A percentile compares a stretch with the other conserved stretches of the same genome.
phyloP scores from a whole-genome alignment of 2,888 invertebrate genomes.

The Coleophora flavipennella region DNA sequence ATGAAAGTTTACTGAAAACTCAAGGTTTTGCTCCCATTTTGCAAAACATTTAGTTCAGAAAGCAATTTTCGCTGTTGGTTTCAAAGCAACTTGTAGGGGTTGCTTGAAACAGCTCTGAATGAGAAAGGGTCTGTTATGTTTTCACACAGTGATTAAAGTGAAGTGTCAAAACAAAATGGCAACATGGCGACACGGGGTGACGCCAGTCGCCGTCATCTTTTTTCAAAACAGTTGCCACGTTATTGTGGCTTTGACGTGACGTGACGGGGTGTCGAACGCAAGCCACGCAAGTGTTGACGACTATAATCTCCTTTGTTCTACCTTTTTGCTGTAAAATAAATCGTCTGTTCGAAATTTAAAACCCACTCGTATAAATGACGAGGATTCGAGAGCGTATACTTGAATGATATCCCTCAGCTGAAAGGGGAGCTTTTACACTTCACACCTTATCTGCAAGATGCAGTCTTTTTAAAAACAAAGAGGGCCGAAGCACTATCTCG shows the following conservation, averaged over 20 bases:
- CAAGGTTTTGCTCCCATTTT: too few relatives aligned
- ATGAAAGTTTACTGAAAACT: too few relatives aligned
- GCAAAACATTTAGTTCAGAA: constrained; percentile 2
- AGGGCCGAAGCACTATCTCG: constrained; percentile 37
- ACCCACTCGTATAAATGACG: constrained; percentile 5
- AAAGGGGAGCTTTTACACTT: constrained; percentile 23
- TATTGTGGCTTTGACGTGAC: constrained; percentile 46
- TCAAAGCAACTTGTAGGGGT: constrained; percentile 32
- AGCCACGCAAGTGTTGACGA: constrained; percentile 27
- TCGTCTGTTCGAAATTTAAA: neutral
- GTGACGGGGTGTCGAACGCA: constrained; percentile 39
- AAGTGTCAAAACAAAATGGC: constrained; percentile 69
- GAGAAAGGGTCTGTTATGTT: constrained; percentile 59
- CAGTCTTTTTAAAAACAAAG: constrained; percentile 58
- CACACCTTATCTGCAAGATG: constrained; percentile 45
- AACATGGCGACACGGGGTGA: constrained; percentile 29
- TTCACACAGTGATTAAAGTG: constrained; percentile 68
- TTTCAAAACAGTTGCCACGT: constrained; percentile 28
- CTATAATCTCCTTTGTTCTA: constrained; percentile 45
- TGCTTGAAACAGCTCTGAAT: constrained; percentile 50
- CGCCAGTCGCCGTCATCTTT: constrained; percentile 28
- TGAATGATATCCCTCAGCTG: constrained; percentile 26
- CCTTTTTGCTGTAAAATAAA: neutral
- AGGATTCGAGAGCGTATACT: constrained; percentile 32
- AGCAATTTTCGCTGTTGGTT: constrained; percentile 30